Conservation (phyloP, 2,113 vertebrate species). For the Diphyllodes magnificus region DNA sequence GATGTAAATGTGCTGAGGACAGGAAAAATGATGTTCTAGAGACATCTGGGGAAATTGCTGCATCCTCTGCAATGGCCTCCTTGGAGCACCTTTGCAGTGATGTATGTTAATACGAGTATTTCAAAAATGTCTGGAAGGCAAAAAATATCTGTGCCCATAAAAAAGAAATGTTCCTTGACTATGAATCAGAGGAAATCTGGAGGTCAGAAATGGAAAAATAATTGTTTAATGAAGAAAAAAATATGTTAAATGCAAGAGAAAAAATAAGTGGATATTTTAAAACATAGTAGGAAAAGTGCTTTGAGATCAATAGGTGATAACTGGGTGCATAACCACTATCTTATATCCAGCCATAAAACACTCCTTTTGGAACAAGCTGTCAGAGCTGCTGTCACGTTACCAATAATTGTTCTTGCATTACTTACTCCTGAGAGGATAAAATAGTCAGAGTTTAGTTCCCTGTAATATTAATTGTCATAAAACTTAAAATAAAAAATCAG, state of each 20-base stretch:
- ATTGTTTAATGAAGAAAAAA: background rate
- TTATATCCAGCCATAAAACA: background rate
- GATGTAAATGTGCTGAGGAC: background rate
- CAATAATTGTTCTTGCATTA: background rate
- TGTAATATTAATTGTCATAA: background rate
- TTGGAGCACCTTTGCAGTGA: background rate
- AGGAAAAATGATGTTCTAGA: background rate
- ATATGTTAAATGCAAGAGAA: background rate
- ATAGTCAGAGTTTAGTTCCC: background rate
- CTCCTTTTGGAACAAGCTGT: background rate
- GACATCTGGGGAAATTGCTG: background rate
- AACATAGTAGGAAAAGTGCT: background rate
- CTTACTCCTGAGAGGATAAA: background rate
- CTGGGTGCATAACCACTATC: background rate
- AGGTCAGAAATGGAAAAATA: background rate
- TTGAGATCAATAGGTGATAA: background rate
- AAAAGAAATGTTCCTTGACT: background rate
- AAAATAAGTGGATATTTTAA: background rate
- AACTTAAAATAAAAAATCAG: background rate
- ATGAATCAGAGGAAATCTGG: background rate
- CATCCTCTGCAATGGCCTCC: background rate
- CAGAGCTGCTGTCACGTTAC: background rate
- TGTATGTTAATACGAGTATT: background rate
- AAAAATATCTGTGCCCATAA: background rate
- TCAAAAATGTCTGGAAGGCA: background rate